Base-by-base conservation (phyloP, 2,113 vertebrate species). In the Prionailurus bengalensis region DNA sequence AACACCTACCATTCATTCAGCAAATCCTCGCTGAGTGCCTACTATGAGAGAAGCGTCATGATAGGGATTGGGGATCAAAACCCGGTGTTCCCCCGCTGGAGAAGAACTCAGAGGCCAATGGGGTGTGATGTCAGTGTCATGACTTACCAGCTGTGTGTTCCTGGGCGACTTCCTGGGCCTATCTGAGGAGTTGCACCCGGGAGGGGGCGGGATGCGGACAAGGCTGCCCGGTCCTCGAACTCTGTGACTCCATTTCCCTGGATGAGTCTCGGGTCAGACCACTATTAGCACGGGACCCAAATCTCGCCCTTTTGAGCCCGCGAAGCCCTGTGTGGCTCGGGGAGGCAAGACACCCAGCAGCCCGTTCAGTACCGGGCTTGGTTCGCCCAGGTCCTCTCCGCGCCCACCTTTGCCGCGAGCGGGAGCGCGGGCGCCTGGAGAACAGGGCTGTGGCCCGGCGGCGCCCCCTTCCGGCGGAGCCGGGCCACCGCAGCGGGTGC, bases 401-500 rank as follows among this genome's bases (percentile, higher is more conserved):
- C 1, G 42, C n/a, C 39, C n/a, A 55, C 70, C 45, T 70, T 14
- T 21, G 29, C 42, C 33, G 1, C 14, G 9, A 29, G 1, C 14
- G 9, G 16, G 48, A n/a, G 65, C 15, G 4, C 10, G 1, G 13
- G n/a, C 23, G 21, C n/a, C 53, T 0, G 68, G 29, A 25, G 4
- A 48, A 66, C 15, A 3, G 1, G 45, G 80, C 7, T 19, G 48
- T 21, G 68, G 76, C 65, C 31, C 48, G 31, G 80, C 45, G 45
- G 96, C 97, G 95, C 97, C 98, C 82, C 63, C 96, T 94, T 4
- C 74, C 29, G 95, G 95, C 25, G 1, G 61, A 23, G 23, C 19
- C 0, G 45, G n/a, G 82, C 11, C 89, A 82, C 19, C 1, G 81
- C 92, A 51, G 78, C n/a, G 11, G 25, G 36, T 25, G 33, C 23